Evolutionary conservation across 1,140 invertebrate species (phyloP), one percentile per base, ranked within the genome.

Genomic region (Dicyema japonicum): DNA sequence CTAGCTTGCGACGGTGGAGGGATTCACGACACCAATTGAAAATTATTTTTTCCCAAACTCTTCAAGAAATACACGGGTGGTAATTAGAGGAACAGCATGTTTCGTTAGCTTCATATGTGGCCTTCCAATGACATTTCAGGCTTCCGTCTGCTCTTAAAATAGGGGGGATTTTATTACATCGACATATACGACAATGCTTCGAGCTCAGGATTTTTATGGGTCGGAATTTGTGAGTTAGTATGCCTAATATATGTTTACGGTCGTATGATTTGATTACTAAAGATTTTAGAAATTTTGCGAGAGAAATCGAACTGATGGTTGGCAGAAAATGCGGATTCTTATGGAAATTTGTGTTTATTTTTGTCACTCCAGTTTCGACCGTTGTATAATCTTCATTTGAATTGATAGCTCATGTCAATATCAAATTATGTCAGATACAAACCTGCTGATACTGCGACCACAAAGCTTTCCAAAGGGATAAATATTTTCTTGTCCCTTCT

Each of bases 291-390:
- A 11, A 19, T 12, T 30, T 30, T 22, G 19, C n/a, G 15, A 17
- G 15, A 26, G 29, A 30, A 11, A 27, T 30, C 5, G 24, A 15
- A n/a, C 12, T 30, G 13, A 30, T 30, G 29, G 19, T 19, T 3
- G 18, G 24, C 4, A 26, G 19, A 17, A 30, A 19, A 12, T 22
- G 21, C 18, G 25, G 25, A 15, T 24, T 29, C 9, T 30, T 23
- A 12, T 30, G 29, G 29, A 17, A n/a, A 5, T 8, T 19, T 16
- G 12, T n/a, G 11, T 30, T 19, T 19, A 19, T 19, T 7, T 24
- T 21, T 14, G 19, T 26, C 4, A 11, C 29, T 4, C 29, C 29
- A n/a, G n/a, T 3, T 3, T 19, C 24, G 11, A 30, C 16, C n/a
- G 4, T 19, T 8, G n/a, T 18, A 3, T 19, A n/a, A n/a, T n/a